These are phyloP conservation scores for Spinibarbus caldwelli DNA, from an alignment of 2,797 vertebrate species.

Conservation along the genomic window DNA sequence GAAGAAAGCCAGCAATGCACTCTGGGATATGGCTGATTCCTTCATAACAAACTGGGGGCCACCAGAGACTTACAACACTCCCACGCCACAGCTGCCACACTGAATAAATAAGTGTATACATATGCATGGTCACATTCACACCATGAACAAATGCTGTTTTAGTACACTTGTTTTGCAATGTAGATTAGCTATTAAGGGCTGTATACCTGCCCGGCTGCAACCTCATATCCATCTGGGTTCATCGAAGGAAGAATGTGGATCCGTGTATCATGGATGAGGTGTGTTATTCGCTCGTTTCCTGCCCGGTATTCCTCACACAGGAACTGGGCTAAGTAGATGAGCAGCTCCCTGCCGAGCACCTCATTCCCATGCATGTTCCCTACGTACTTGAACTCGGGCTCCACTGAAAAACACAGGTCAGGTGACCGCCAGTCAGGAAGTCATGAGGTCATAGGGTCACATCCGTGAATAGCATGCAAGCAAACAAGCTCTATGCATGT, in stretches of 20 bases:
- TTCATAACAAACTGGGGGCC: constrained; percentile 14
- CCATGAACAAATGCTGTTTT: not conserved
- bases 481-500: constrained; percentile 5
- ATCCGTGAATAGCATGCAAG: constrained; percentile 37
- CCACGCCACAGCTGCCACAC: constrained; percentile 23
- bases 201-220: constrained; percentile 93
- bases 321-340: constrained; percentile 91
- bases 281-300: constrained; percentile 84
- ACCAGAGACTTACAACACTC: constrained; percentile 21
- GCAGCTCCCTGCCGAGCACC: constrained; percentile 92
- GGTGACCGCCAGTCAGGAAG: constrained; percentile 49
- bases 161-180: not conserved
- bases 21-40: constrained; percentile 20
- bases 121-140: not conserved
- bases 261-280: constrained; percentile 88
- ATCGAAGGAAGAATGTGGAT: constrained; percentile 98
- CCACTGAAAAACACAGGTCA: constrained; percentile 82
- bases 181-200: not conserved
- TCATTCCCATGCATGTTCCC: constrained; percentile 99
- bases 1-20: constrained; percentile 49
- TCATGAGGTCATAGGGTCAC: constrained; percentile 39
- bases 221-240: constrained; percentile 98
- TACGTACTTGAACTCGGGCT: constrained; percentile 97
- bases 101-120: constrained; percentile 28
- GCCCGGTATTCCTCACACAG: constrained; percentile 91